phyloP scores from a whole-genome alignment of 2,888 invertebrate species.

The Minunthozetes semirufus region DNA sequence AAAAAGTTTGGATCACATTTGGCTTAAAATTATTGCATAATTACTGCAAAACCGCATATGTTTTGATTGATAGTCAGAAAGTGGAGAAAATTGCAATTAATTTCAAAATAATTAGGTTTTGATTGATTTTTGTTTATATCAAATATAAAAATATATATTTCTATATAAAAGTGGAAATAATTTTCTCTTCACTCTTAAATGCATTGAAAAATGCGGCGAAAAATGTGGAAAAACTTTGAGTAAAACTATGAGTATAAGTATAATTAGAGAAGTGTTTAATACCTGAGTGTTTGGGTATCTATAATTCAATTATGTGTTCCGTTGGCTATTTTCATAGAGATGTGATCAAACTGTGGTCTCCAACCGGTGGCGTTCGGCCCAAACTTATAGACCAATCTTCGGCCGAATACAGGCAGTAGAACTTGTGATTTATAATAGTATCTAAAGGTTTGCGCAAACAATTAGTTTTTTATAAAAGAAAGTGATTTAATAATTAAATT shows the following conservation, averaged over 20 bases:
- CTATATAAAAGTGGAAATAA: not conserved
- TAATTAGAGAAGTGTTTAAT: not conserved
- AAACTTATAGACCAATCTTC: constrained; percentile 71
- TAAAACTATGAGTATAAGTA: constrained; percentile 8
- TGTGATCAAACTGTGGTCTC: constrained; percentile 54
- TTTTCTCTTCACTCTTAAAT: not conserved
- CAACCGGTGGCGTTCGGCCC: constrained; percentile 71
- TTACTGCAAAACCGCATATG: constrained; percentile 10
- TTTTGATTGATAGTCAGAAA: not conserved
- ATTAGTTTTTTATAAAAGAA: not conserved
- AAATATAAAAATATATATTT: too few relatives aligned
- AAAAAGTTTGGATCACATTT: constrained; percentile 5
- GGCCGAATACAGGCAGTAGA: constrained; percentile 65
- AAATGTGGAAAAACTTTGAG: constrained; percentile 9
- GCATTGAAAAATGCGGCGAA: not conserved
- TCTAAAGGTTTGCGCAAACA: constrained; percentile 48
- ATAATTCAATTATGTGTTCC: not conserved
- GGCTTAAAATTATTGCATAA: constrained; percentile 3
- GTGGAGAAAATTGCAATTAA: not conserved
- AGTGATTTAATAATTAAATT: not conserved
- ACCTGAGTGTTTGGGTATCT: not conserved
- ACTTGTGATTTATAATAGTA: constrained; percentile 73
- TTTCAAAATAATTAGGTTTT: not conserved
- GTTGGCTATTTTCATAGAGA: constrained; percentile 29
- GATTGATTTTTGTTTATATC: not conserved